Base-by-base conservation (phyloP, 2,113 vertebrate species). In the Echinops telfairi region DNA sequence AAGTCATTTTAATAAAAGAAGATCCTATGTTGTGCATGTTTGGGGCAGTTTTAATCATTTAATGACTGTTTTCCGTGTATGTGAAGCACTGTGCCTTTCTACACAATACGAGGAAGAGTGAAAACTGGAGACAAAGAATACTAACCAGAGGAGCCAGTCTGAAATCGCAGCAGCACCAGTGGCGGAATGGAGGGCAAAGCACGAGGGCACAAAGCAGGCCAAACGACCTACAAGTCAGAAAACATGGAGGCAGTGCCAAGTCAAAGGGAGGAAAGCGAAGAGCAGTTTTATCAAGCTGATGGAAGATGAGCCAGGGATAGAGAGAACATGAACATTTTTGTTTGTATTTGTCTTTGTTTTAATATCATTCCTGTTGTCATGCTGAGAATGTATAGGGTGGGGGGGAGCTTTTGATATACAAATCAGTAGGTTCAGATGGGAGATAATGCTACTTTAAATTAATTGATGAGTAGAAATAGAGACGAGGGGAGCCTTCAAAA, bases 1-100 rank as follows among this genome's bases (percentile, higher is more conserved):
- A 76, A 85, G 43, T 64, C 9, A 73, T 71, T 86, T 89, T n/a
- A 53, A 25, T 38, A 23, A 16, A 82, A 31, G 3, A 77, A 80
- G 64, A 66, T 5, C 76, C 20, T n/a, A 5, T 68, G 47, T 78
- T 86, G 11, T 25, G 12, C 47, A 60, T 75, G 84, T 81, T 81
- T 76, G 33, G 7, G 86, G 76, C 86, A 10, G 27, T 36, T 94
- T 94, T 84, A 73, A 38, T 83, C 68, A 68, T 78, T 93, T 14
- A 68, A 25, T 27, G 25, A 23, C 3, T 62, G 20, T 62, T 62
- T 62, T 62, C 19, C 60, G 23, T 29, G 19, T 53, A 60, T 93
- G 25, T 38, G 7, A 64, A 78, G 36, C 23, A 47, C 10, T 47
- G 1, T 90, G 19, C 27, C 81, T 15, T 40, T 60, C 22, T 38